These are phyloP conservation scores for Pungitius pungitius DNA, from an alignment of 2,113 vertebrate genomes.

Conservation along the genomic window DNA sequence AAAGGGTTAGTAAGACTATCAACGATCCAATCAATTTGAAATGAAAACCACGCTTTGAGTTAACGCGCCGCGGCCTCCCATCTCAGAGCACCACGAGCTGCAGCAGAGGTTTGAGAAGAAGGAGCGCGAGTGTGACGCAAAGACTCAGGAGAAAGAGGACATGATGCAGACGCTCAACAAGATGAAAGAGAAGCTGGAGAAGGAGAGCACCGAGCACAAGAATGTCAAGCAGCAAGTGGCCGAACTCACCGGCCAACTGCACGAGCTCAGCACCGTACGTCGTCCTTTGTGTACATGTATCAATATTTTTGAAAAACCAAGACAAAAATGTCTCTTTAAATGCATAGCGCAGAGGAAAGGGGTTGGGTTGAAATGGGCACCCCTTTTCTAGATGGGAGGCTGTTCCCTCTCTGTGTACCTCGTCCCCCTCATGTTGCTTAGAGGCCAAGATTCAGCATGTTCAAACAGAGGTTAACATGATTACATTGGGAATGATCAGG, in stretches of 20 bases:
- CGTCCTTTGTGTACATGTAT: not conserved
- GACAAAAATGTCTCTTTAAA: not conserved
- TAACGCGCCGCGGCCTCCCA: not conserved
- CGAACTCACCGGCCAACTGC: constrained; percentile 88
- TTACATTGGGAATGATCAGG: not conserved
- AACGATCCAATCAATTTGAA: not conserved
- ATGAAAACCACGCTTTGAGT: not conserved
- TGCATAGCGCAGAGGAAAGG: not conserved
- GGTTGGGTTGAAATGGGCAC: not conserved
- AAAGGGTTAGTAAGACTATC: constrained; percentile 83
- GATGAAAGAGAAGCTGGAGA: constrained; percentile 99
- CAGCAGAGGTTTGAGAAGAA: constrained; percentile 98
- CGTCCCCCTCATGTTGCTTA: not conserved
- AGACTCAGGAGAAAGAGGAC: constrained; percentile 98
- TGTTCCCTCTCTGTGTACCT: too few species aligned
- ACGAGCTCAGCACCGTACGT: constrained; percentile 91
- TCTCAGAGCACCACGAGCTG: constrained; percentile 92
- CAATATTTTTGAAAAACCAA: not conserved
- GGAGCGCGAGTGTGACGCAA: constrained; percentile 95
- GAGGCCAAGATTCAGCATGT: too few species aligned
- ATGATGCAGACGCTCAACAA: constrained; percentile 99
- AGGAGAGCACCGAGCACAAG: constrained; percentile 92
- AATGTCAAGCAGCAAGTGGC: constrained; percentile 95
- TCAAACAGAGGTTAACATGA: not conserved
- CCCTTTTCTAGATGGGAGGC: too few species aligned